phyloP scores from a whole-genome alignment of 2,113 vertebrate genomes.

The Furnarius figulus region DNA sequence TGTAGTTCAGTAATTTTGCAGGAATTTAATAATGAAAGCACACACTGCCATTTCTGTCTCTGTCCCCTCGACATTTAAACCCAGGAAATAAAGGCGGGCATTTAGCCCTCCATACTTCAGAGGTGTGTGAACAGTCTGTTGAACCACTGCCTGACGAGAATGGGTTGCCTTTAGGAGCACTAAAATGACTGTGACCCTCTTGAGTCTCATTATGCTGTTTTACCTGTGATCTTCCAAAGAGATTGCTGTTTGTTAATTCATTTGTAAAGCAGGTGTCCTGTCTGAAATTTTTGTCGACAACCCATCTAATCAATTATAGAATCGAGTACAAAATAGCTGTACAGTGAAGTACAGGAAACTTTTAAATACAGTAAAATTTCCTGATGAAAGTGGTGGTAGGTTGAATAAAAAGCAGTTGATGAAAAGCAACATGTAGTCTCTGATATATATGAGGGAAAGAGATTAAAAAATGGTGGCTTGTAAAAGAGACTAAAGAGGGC shows the following conservation, averaged over 20 bases:
- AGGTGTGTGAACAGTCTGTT: neutral
- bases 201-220: neutral
- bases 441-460: neutral
- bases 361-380: neutral
- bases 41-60: neutral
- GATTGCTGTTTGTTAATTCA: neutral
- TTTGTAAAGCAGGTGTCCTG: neutral
- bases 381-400: neutral
- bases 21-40: neutral
- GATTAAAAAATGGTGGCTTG: neutral
- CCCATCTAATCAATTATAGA: neutral
- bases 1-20: neutral
- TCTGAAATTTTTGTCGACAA: neutral
- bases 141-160: neutral
- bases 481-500: neutral
- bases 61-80: neutral
- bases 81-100: slow-evolving; percentile 7
- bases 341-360: neutral
- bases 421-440: neutral
- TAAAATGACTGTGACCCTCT: neutral
- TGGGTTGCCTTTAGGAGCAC: neutral
- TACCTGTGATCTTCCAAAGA: neutral
- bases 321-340: neutral
- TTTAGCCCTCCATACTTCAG: slow-evolving; percentile 1
- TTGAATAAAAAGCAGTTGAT: neutral